A percentile compares a stretch with the other conserved stretches of the same genome.
Evolutionary conservation across 2,797 vertebrate species (phyloP).

Genomic region (Megaceryle alcyon): DNA sequence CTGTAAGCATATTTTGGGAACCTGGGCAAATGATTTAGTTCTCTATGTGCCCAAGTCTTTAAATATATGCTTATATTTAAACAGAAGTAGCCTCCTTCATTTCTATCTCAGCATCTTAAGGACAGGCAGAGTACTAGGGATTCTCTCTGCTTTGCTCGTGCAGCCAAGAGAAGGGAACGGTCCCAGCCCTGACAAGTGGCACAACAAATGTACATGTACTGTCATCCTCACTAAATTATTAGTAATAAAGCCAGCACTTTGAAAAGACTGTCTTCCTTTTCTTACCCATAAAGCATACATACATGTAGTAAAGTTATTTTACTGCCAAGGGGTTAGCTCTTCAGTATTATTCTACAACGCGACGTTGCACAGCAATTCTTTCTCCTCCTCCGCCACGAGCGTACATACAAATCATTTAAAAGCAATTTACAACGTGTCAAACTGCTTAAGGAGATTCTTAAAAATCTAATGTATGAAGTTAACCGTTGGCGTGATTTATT

Average conservation of each 20-base stretch:
- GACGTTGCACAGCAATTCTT: background rate
- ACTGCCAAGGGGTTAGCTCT: background rate
- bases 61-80: background rate
- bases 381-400: background rate
- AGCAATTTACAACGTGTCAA: constrained; percentile 63
- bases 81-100: background rate
- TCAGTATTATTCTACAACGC: background rate
- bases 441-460: constrained; percentile 66
- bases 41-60: background rate
- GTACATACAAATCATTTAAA: constrained; percentile 33
- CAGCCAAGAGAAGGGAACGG: background rate
- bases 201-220: background rate
- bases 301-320: background rate
- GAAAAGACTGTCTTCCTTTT: background rate
- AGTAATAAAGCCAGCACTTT: constrained; percentile 4
- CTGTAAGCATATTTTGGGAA: background rate
- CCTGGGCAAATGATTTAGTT: background rate
- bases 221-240: background rate
- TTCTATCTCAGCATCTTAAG: background rate
- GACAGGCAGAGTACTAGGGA: background rate
- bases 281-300: background rate
- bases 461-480: constrained; percentile 65
- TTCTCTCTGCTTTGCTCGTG: background rate
- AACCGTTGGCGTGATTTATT: constrained; percentile 77
- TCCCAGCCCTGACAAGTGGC: background rate